A percentile compares a stretch with the other conserved stretches of the same genome.
Conservation (phyloP, 2,113 vertebrate species). For the Climacteris rufus region DNA sequence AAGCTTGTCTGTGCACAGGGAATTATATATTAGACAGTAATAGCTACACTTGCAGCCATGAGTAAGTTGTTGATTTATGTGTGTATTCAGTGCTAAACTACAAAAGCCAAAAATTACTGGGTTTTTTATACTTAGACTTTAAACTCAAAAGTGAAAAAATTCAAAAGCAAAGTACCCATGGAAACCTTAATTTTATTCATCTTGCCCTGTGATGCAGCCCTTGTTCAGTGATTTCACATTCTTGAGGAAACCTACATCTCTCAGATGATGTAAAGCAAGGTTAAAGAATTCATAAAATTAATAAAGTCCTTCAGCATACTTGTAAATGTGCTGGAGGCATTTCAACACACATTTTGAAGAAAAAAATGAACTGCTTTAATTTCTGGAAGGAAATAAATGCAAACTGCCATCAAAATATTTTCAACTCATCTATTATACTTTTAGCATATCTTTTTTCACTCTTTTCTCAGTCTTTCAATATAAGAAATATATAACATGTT, state of each 20-base stretch:
- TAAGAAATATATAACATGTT: not conserved
- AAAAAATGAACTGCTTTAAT: not conserved
- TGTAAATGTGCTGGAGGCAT: not conserved
- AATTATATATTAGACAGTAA: constrained; percentile 38
- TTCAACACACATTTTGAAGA: not conserved
- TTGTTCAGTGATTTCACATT: not conserved
- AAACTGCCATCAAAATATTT: not conserved
- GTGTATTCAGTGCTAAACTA: not conserved
- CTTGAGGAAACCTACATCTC: not conserved
- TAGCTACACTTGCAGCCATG: not conserved
- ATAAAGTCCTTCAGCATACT: not conserved
- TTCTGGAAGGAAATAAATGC: not conserved
- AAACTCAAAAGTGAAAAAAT: constrained; percentile 15
- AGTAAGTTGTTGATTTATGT: constrained; percentile 22
- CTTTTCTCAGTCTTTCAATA: not conserved
- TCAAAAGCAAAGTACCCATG: constrained; percentile 9
- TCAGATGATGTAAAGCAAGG: not conserved
- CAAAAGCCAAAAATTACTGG: constrained; percentile 28
- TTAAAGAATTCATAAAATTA: constrained; percentile 9
- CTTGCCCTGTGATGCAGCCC: not conserved
- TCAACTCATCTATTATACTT: not conserved
- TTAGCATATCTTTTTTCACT: not conserved
- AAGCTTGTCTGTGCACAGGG: not conserved
- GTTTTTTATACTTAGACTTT: constrained; percentile 38
- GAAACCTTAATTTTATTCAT: constrained; percentile 27